Conservation (phyloP, 2,797 vertebrate species). For the Erpetoichthys calabaricus region DNA sequence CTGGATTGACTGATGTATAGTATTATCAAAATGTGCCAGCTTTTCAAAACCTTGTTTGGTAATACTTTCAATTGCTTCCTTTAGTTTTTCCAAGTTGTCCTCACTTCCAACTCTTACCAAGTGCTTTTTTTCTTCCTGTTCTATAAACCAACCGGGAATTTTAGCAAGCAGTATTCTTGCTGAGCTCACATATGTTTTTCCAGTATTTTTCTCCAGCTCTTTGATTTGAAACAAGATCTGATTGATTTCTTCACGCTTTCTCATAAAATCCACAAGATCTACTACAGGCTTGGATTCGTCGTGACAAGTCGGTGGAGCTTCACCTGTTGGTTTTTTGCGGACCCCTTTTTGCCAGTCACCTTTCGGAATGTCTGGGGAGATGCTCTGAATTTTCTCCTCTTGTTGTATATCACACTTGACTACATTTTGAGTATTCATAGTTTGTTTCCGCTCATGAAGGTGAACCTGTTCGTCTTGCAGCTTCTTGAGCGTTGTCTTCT, state of each 20-base stretch:
- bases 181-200: constrained; percentile 39
- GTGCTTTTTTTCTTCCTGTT: constrained; percentile 42
- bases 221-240: constrained; percentile 51
- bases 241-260: constrained; percentile 50
- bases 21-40: constrained; percentile 38
- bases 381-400: not conserved
- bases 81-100: constrained; percentile 36
- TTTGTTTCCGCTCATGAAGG: constrained; percentile 21
- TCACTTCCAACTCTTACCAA: constrained; percentile 31
- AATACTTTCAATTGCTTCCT: constrained; percentile 43
- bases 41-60: constrained; percentile 41
- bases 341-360: constrained; percentile 12
- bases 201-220: constrained; percentile 45
- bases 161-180: constrained; percentile 48
- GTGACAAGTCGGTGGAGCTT: constrained; percentile 21
- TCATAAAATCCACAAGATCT: constrained; percentile 40
- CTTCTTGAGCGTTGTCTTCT: constrained; percentile 14
- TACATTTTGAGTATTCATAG: constrained; percentile 15
- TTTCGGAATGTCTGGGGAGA: not conserved
- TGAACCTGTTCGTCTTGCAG: constrained; percentile 15
- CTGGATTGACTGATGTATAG: constrained; percentile 40
- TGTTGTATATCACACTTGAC: not conserved
- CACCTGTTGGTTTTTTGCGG: constrained; percentile 27
- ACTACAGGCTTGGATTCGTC: constrained; percentile 30
- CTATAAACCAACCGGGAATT: constrained; percentile 50